A percentile compares a stretch with the other conserved stretches of the same genome.
These are phyloP conservation scores for Acleris emargana DNA, from an alignment of 2,888 invertebrate species.

Conservation along the genomic window DNA sequence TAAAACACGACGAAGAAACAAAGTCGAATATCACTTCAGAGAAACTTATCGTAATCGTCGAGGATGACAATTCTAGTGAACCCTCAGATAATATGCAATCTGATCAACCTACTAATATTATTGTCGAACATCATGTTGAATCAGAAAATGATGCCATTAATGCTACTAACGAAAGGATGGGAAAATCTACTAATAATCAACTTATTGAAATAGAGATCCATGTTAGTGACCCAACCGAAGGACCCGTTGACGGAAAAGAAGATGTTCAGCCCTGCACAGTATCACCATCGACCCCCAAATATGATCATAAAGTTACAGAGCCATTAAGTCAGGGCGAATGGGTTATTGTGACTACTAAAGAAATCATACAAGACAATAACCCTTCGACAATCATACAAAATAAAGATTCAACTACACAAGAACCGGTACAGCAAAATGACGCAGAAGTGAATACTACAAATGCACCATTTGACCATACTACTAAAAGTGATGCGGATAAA, in stretches of 20 bases:
- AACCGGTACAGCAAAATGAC: constrained; percentile 2
- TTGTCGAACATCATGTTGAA: constrained; percentile 24
- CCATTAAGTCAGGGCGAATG: background rate
- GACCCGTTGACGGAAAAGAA: constrained; percentile 8
- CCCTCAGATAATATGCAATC: constrained; percentile 17
- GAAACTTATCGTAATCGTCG: constrained; percentile 24
- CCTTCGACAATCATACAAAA: constrained; percentile 6
- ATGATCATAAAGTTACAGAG: constrained; percentile 1
- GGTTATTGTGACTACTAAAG: constrained; percentile 1
- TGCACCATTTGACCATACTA: constrained; percentile 2
- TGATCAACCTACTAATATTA: constrained; percentile 27
- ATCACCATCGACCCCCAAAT: background rate
- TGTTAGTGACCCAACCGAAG: constrained; percentile 27
- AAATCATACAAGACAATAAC: background rate
- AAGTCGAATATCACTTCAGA: constrained; percentile 24
- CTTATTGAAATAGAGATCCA: constrained; percentile 33
- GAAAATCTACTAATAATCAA: constrained; percentile 6
- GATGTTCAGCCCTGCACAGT: constrained; percentile 16
- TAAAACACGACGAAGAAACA: constrained; percentile 35
- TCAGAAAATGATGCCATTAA: background rate
- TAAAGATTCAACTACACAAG: constrained; percentile 10
- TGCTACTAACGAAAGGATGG: constrained; percentile 3
- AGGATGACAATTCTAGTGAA: constrained; percentile 14
- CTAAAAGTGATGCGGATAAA: background rate
- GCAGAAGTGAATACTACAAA: background rate